Evolutionary conservation across 2,888 invertebrate genomes (phyloP).

Genomic region (Mamestra brassicae): DNA sequence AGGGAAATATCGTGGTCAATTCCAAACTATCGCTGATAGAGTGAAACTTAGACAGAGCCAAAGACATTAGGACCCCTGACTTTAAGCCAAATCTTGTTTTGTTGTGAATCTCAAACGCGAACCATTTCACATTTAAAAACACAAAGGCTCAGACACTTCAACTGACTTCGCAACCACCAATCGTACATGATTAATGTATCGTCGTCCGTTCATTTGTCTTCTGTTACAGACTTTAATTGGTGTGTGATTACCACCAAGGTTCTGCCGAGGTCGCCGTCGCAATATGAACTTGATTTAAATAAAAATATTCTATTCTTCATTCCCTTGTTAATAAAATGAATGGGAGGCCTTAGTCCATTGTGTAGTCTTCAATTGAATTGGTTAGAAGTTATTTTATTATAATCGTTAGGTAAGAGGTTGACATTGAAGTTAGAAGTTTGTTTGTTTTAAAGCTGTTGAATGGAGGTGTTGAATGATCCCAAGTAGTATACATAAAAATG

Average conservation of each 20-base stretch:
- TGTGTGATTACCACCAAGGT: slow-evolving; percentile 77
- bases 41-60: no score
- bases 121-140: slow-evolving; percentile 18
- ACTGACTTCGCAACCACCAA: slow-evolving; percentile 54
- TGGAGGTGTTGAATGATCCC: slow-evolving; percentile 12
- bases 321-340: slow-evolving; percentile 38
- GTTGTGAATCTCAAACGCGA: neutral
- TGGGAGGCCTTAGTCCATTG: slow-evolving; percentile 48
- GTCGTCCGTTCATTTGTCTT: slow-evolving; percentile 83
- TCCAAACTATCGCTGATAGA: no score
- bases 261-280: slow-evolving; percentile 62
- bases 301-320: slow-evolving; percentile 56
- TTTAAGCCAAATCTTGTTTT: neutral
- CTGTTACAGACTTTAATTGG: slow-evolving; percentile 82
- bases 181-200: slow-evolving; percentile 79
- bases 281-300: slow-evolving; percentile 63
- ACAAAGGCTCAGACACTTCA: slow-evolving; percentile 29
- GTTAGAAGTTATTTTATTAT: slow-evolving; percentile 33
- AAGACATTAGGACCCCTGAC: no score
- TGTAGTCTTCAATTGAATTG: slow-evolving; percentile 40
- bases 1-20: no score
- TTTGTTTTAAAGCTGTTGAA: slow-evolving; percentile 36
- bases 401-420: slow-evolving; percentile 25
- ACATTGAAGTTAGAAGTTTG: neutral
- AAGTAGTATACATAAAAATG: no score